phyloP scores from a whole-genome alignment of 2,888 invertebrate species.

The Capitulum mitella region DNA sequence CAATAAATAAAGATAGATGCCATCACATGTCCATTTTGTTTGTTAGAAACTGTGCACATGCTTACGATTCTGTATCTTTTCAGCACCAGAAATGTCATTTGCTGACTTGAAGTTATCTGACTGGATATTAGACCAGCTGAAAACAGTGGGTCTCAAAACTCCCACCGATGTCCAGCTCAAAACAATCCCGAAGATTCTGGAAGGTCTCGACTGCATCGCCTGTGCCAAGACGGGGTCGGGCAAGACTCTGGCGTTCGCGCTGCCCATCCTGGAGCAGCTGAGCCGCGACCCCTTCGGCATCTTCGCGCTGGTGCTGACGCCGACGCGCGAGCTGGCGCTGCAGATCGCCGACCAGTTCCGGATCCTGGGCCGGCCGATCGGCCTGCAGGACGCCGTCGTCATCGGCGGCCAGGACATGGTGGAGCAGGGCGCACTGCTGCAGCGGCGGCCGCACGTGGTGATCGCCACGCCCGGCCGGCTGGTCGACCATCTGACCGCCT shows the following conservation, averaged over 20 bases:
- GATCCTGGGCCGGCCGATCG: slow-evolving; percentile 80
- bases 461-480: slow-evolving; percentile 82
- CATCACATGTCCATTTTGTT: too few relatives aligned
- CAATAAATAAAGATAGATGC: too few relatives aligned
- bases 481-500: slow-evolving; percentile 49
- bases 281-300: slow-evolving; percentile 90
- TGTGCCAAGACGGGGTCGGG: slow-evolving; percentile 97
- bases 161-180: slow-evolving; percentile 76
- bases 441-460: slow-evolving; percentile 82
- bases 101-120: neutral
- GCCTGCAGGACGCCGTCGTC: slow-evolving; percentile 67
- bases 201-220: slow-evolving; percentile 82
- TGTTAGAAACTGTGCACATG: too few relatives aligned
- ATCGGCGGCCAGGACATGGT: slow-evolving; percentile 95
- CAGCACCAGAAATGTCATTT: neutral
- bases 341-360: slow-evolving; percentile 92
- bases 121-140: neutral
- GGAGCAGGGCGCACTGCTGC: slow-evolving; percentile 64
- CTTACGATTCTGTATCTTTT: too few relatives aligned
- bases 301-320: slow-evolving; percentile 87
- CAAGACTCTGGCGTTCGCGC: slow-evolving; percentile 93
- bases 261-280: slow-evolving; percentile 84
- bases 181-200: slow-evolving; percentile 68
- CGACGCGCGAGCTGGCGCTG: slow-evolving; percentile 84
- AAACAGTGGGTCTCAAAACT: slow-evolving; percentile 49